These are phyloP conservation scores for Gallinago stenura DNA, from an alignment of 2,797 vertebrate genomes.

Conservation along the genomic window DNA sequence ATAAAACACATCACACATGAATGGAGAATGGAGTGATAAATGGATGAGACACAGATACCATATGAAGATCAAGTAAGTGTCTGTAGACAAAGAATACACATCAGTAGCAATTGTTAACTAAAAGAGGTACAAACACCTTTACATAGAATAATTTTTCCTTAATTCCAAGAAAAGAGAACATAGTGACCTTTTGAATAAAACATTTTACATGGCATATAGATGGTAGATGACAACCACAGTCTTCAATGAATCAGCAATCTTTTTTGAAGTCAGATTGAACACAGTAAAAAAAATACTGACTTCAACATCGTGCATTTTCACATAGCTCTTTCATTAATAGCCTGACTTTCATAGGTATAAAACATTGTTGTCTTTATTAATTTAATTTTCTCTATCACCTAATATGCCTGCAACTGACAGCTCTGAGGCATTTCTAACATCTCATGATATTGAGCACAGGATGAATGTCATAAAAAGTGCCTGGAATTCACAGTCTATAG, in stretches of 20 bases:
- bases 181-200: background rate
- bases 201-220: background rate
- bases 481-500: background rate
- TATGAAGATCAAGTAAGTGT: background rate
- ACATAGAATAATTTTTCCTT: background rate
- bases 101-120: background rate
- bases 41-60: background rate
- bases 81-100: background rate
- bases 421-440: background rate
- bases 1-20: background rate
- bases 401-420: background rate
- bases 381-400: background rate
- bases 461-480: background rate
- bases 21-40: background rate
- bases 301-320: background rate
- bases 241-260: background rate
- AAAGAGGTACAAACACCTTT: background rate
- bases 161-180: background rate
- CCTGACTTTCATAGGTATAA: background rate
- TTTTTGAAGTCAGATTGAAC: background rate
- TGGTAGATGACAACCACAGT: background rate
- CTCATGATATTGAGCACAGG: background rate
- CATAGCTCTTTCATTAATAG: background rate
- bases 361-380: background rate
- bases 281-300: background rate